Evolutionary conservation across 2,888 invertebrate genomes (phyloP).

Genomic region (Thalpophila matura): DNA sequence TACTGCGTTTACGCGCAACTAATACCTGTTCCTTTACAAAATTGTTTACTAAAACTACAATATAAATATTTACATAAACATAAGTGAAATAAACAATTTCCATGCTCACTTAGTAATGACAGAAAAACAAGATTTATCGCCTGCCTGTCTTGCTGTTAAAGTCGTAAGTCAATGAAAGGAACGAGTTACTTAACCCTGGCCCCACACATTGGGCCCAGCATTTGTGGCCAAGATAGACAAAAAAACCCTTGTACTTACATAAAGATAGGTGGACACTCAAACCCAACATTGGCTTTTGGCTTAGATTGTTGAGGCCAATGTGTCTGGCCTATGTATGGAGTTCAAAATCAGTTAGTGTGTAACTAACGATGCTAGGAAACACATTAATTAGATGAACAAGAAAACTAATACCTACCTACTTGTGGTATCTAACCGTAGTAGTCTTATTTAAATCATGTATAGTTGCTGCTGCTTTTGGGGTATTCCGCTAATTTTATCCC

Average conservation of each 20-base stretch:
- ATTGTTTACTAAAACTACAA: slow-evolving; percentile 31
- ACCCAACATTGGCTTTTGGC: neutral
- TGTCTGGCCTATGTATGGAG: neutral
- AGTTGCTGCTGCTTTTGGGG: neutral
- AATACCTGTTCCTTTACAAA: slow-evolving; percentile 12
- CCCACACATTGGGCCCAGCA: neutral
- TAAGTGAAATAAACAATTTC: slow-evolving; percentile 39
- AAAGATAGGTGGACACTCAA: no score
- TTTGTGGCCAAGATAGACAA: neutral
- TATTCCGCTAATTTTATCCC: slow-evolving; percentile 11
- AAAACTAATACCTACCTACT: slow-evolving; percentile 5
- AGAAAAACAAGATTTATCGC: slow-evolving; percentile 56
- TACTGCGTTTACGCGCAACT: neutral
- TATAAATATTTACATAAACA: slow-evolving; percentile 37
- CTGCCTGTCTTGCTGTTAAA: slow-evolving; percentile 17
- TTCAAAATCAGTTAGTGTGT: neutral
- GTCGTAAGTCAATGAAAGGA: slow-evolving; percentile 36
- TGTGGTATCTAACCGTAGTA: neutral
- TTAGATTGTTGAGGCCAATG: neutral
- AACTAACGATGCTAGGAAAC: neutral
- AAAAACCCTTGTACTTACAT: neutral
- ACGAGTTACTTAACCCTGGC: slow-evolving; percentile 29
- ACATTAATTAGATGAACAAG: slow-evolving; percentile 6
- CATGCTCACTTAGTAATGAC: slow-evolving; percentile 33
- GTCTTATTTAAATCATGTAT: no score